These are phyloP conservation scores for Hydrozoanthus gracilis DNA, from an alignment of 92 coral and sea anemone species.

Conservation along the genomic window DNA sequence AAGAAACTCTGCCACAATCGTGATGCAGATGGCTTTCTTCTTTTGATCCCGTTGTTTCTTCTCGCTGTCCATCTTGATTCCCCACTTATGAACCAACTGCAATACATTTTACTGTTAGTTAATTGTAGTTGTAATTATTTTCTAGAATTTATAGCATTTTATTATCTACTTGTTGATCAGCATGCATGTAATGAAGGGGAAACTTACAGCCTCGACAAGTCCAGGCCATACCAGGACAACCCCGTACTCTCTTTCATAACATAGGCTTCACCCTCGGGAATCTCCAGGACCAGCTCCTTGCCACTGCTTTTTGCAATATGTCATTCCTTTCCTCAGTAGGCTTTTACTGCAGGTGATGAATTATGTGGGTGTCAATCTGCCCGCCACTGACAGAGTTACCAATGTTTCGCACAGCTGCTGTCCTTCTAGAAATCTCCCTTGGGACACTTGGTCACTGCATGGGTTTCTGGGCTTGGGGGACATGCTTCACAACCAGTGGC, in stretches of 20 bases:
- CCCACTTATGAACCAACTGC: constrained; percentile 45
- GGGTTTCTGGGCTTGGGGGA: constrained; percentile 39
- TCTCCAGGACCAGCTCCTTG: constrained; percentile 34
- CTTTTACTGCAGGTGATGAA: constrained; percentile 40
- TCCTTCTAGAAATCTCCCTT: constrained; percentile 14
- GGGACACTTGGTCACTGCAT: constrained; percentile 40
- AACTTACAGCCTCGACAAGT: constrained; percentile 33
- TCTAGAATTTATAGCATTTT: constrained; percentile 22
- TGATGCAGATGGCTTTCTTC: constrained; percentile 17
- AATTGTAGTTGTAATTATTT: constrained; percentile 18
- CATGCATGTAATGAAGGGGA: not conserved
- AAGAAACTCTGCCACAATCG: constrained; percentile 21
- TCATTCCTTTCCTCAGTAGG: constrained; percentile 29
- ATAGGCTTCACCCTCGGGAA: constrained; percentile 39
- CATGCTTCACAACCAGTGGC: constrained; percentile 36
- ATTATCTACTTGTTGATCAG: not conserved
- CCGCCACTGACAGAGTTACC: constrained; percentile 41
- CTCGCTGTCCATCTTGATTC: constrained; percentile 46
- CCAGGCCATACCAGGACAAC: constrained; percentile 42
- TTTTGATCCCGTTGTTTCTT: constrained; percentile 22
- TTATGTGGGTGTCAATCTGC: constrained; percentile 40
- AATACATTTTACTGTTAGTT: constrained; percentile 25
- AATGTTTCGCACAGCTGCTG: constrained; percentile 14
- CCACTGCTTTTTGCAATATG: constrained; percentile 18
- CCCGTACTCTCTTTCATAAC: constrained; percentile 30